A percentile compares a stretch with the other conserved stretches of the same genome.
phyloP scores from a whole-genome alignment of 2,113 vertebrate genomes.

The Siniperca chuatsi region DNA sequence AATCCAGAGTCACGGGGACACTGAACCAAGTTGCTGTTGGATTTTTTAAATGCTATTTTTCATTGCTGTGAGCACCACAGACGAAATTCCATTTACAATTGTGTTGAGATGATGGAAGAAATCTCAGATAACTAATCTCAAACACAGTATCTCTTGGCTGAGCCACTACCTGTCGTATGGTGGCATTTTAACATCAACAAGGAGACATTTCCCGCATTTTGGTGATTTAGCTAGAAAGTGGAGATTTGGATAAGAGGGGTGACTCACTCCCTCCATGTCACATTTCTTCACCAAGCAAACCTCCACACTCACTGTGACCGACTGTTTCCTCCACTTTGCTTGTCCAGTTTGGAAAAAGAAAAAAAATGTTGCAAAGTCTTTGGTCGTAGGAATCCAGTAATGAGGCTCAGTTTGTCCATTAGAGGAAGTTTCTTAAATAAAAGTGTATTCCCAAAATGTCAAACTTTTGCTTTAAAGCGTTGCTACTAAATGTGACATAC shows the following conservation, averaged over 20 bases:
- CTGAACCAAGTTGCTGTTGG: not conserved
- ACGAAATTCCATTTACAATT: not conserved
- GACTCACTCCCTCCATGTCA: constrained; percentile 51
- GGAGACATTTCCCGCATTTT: constrained; percentile 16
- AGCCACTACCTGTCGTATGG: not conserved
- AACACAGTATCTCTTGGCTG: not conserved
- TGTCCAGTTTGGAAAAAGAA: constrained; percentile 23
- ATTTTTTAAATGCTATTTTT: not conserved
- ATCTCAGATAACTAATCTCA: not conserved
- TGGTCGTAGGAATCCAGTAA: not conserved
- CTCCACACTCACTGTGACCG: constrained; percentile 3
- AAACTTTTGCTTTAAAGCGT: not conserved
- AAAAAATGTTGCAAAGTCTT: not conserved
- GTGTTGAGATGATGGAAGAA: not conserved
- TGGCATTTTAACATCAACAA: constrained; percentile 2
- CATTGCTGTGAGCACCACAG: not conserved
- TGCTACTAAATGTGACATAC: not conserved
- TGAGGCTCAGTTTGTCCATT: not conserved
- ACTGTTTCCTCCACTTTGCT: constrained; percentile 33
- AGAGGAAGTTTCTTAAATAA: not conserved
- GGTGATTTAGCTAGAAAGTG: constrained; percentile 29
- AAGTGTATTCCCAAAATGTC: not conserved
- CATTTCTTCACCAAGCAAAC: constrained; percentile 14
- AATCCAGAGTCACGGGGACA: not conserved
- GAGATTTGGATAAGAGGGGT: constrained; percentile 28